Base-by-base conservation (phyloP, 2,888 invertebrate genomes). In the Netelia fuscicornis region DNA sequence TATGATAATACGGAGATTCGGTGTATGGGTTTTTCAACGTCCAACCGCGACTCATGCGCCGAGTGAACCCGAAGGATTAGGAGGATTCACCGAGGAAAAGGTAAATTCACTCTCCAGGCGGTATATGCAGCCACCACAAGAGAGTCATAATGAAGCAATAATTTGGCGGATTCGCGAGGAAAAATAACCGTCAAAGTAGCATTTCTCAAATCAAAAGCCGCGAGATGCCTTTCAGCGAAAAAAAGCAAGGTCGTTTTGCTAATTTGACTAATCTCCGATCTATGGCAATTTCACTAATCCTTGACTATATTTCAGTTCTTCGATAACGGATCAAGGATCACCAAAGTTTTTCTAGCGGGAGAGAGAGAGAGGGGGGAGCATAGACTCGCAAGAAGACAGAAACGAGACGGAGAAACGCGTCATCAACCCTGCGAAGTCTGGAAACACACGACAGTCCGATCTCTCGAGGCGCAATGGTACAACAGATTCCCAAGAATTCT, bases 1-100 rank as follows among this genome's bases (percentile, higher is more conserved):
- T 84, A 84, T 85, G 85, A 86, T 85, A 83, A 88, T 87, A 74
- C 48, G 78, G 75, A 82, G 81, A 77, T 81, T 83, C 81, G 83
- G 76, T 77, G 72, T 76, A 79, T 74, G 64, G 67, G 48, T 65
- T 70, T 76, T 76, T 72, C 77, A 60, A 44, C 82, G 37, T 42
- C 10, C 48, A 75, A 52, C 30, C 42, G 37, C 64, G 74, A 65
- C 76, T 58, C 58, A 64, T 68, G 65, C 25, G 54, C 48, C 60
- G 48, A 56, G 58, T 81, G 42, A 60, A 77, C 37, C 30, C 74
- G 44, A 62, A 60, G 78, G 70, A 70, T 67, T 67, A 58, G 65
- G 72, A 67, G 76, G 83, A 84, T 62, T 75, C 42, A 25, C 78
- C 37, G 58, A 60, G 79, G 67, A 62, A 58, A 76, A 80, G 65